Base-by-base conservation (phyloP, 2,888 invertebrate genomes). In the Lithophane socia region DNA sequence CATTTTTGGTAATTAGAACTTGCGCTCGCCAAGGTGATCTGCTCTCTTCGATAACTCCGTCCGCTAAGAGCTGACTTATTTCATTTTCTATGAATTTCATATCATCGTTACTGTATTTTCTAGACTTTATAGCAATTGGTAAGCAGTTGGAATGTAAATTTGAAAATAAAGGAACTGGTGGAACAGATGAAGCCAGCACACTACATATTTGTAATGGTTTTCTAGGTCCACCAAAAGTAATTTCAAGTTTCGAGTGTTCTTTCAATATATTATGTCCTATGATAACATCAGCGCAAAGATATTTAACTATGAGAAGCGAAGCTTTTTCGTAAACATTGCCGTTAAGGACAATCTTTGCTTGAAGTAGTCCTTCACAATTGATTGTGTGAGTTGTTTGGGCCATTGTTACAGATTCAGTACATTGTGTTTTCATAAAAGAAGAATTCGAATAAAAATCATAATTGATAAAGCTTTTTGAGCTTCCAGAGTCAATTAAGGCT, bases 261-360 rank as follows among this genome's bases (percentile, higher is more conserved):
- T 64, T 64, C 64, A 44, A n/a, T 63, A 63, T 44, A 42, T 64
- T 64, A 64, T 64, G n/a, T n/a, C 63, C 63, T n/a, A 64, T 64
- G 42, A 42, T n/a, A 42, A 64, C 63, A 37, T n/a, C 21, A 64
- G 42, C 12, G 42, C 42, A 63, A 42, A 63, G 47, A 18, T 44
- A 64, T 64, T 64, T 42, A 42, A 64, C 42, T 12, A 44, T 64
- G n/a, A 64, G 42, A 42, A 44, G n/a, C 5, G 64, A 64, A 65
- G n/a, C 64, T 65, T 65, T 64, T 65, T 65, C 64, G 44, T 44
- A 65, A 65, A 44, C 44, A 44, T 65, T 65, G 16, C 24, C 44
- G 9, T 65, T 65, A 16, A 44, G 9, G 24, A 65, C 16, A 44
- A 65, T 47, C 3, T 65, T 65, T 65, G 9, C 65, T 65, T 65